A percentile compares a stretch with the other conserved stretches of the same genome.
phyloP scores from a whole-genome alignment of 2,797 vertebrate genomes.

The Pygocentrus nattereri region DNA sequence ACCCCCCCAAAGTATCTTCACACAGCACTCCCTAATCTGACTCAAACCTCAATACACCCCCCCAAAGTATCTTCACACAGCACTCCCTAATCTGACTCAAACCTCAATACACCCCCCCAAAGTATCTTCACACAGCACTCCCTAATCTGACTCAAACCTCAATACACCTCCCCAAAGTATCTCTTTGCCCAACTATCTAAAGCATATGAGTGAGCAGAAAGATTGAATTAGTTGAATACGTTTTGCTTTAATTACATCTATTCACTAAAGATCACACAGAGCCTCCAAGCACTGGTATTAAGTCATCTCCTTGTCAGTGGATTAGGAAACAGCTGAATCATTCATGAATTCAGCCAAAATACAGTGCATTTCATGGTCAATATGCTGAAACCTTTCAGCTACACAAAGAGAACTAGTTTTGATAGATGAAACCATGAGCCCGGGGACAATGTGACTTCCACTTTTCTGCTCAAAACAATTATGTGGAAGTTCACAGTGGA shows the following conservation, averaged over 20 bases:
- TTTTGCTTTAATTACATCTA: conserved; percentile 19
- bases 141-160: too few species aligned
- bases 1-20: too few species aligned
- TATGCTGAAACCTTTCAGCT: not conserved
- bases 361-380: not conserved
- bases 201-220: not conserved
- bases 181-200: not conserved
- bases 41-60: too few species aligned
- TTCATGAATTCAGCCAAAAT: not conserved
- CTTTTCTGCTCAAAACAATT: conserved; percentile 30
- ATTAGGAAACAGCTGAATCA: not conserved
- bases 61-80: too few species aligned
- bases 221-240: not conserved
- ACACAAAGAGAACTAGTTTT: not conserved
- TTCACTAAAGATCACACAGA: not conserved
- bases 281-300: not conserved
- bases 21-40: too few species aligned
- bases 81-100: too few species aligned
- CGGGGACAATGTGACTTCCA: conserved; percentile 18
- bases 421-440: not conserved
- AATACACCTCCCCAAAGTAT: too few species aligned
- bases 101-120: too few species aligned
- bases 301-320: not conserved
- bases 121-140: too few species aligned
- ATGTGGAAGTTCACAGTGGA: not conserved